Percentiles rank a stretch among this genome's conserved stretches.
phyloP scores from a whole-genome alignment of 2,888 invertebrate species.

The Callosobruchus maculatus region DNA sequence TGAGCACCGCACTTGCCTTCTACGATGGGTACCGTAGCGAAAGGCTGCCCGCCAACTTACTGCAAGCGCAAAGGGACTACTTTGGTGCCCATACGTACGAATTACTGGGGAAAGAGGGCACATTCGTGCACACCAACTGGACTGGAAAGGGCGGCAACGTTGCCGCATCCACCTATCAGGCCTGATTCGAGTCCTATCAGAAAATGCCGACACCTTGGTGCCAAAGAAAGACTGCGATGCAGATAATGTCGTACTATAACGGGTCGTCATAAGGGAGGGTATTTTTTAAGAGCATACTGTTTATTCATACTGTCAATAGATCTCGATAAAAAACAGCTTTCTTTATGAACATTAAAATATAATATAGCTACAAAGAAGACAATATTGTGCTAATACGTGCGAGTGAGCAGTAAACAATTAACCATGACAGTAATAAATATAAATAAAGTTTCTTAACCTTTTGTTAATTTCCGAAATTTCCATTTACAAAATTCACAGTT shows the following conservation, averaged over 20 bases:
- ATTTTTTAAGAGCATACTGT: background rate
- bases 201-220: background rate
- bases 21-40: constrained; percentile 93
- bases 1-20: constrained; percentile 92
- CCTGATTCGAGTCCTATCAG: constrained; percentile 46
- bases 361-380: no score
- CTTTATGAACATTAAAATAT: no score
- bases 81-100: constrained; percentile 99
- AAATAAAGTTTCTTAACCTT: no score
- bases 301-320: no score
- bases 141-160: constrained; percentile 97
- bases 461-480: no score
- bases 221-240: background rate
- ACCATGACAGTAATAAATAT: no score
- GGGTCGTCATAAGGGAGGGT: background rate
- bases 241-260: background rate
- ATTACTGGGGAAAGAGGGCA: constrained; percentile 77
- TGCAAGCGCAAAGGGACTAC: constrained; percentile 96
- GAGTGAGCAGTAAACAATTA: no score
- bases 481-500: no score
- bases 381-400: no score
- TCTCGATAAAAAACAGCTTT: no score
- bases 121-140: constrained; percentile 97
- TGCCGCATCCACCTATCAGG: constrained; percentile 88
- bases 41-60: constrained; percentile 87